phyloP scores from a whole-genome alignment of 2,113 vertebrate species.

The Corythaixoides concolor region DNA sequence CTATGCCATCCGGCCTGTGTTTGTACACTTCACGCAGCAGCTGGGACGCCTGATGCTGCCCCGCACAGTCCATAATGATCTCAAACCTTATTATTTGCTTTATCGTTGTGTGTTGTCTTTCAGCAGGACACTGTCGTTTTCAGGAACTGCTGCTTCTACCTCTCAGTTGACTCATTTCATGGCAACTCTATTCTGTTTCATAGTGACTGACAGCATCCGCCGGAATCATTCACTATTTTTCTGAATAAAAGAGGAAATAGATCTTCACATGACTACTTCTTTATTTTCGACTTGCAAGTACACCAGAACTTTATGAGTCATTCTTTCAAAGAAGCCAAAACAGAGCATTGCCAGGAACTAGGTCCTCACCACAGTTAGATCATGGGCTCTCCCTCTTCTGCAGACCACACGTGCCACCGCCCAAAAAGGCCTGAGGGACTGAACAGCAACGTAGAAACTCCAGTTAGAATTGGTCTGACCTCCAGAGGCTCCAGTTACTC shows the following conservation, averaged over 20 bases:
- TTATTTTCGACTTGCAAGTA: neutral
- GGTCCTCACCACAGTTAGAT: neutral
- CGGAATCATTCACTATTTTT: neutral
- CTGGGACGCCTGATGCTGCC: neutral
- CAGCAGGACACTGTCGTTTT: neutral
- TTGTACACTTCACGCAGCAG: neutral
- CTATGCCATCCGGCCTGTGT: fast-evolving
- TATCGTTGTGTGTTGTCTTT: neutral
- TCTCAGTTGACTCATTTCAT: neutral
- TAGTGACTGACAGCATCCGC: neutral
- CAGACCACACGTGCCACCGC: fast-evolving
- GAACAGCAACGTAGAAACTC: neutral
- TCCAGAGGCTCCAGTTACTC: neutral
- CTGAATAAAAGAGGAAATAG: neutral
- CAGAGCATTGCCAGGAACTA: neutral
- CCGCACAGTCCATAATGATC: neutral
- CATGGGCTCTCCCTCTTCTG: neutral
- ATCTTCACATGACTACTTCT: neutral
- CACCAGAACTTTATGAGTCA: neutral
- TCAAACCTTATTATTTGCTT: neutral
- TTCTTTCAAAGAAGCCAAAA: neutral
- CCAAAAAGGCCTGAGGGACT: neutral
- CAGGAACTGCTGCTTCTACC: neutral
- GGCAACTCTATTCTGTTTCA: too few relatives aligned
- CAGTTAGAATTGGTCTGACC: neutral